Evolutionary conservation across 2,113 vertebrate species (phyloP).

Genomic region (Condylura cristata): DNA sequence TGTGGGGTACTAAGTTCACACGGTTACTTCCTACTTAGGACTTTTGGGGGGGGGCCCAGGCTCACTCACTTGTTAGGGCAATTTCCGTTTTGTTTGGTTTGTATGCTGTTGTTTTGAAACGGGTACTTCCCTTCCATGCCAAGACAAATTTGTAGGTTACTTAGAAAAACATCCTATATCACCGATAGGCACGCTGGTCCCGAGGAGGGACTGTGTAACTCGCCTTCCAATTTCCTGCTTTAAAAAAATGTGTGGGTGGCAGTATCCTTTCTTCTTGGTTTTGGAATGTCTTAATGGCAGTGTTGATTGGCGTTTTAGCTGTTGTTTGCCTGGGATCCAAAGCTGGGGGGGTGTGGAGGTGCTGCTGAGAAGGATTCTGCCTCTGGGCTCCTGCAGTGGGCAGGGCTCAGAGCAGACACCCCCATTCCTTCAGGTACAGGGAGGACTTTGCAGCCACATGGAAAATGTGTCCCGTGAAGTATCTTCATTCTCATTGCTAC

Average conservation of each 20-base stretch:
- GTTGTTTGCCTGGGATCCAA: neutral
- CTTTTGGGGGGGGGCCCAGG: neutral
- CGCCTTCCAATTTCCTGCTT: neutral
- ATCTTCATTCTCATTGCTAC: neutral
- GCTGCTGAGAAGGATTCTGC: neutral
- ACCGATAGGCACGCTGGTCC: neutral
- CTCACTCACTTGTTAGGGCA: neutral
- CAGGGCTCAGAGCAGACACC: neutral
- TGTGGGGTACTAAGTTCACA: neutral
- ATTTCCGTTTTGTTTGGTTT: neutral
- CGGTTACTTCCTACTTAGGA: neutral
- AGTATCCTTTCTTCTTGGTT: constrained; percentile 58
- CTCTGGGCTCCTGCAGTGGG: neutral
- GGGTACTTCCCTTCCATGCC: neutral
- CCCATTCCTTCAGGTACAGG: neutral
- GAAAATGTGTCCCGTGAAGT: neutral
- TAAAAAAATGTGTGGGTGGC: constrained; percentile 43
- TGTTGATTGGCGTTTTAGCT: neutral
- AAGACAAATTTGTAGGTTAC: neutral
- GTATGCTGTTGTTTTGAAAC: neutral
- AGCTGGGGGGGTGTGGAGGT: neutral
- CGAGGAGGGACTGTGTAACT: neutral
- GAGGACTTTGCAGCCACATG: neutral
- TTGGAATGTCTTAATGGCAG: constrained; percentile 50
- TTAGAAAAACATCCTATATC: neutral